These are phyloP conservation scores for Cantharis rufa DNA, from an alignment of 2,888 invertebrate genomes.

Conservation along the genomic window DNA sequence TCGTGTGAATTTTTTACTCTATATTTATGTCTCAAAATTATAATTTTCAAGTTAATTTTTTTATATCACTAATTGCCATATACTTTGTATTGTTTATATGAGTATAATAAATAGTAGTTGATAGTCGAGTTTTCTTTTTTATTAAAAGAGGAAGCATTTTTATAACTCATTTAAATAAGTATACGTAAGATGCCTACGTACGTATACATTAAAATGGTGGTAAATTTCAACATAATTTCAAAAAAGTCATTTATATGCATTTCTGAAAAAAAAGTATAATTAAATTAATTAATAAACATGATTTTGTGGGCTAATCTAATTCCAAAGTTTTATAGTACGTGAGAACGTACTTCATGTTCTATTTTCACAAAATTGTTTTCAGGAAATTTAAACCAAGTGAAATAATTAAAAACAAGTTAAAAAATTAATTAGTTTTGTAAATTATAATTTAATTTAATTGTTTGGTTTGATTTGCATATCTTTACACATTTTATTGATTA, in stretches of 20 bases:
- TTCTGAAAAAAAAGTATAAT: not conserved
- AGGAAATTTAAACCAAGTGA: not conserved
- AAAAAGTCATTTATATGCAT: not conserved
- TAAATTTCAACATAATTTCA: not conserved
- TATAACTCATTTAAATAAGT: not conserved
- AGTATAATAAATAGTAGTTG: not conserved
- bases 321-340: not conserved
- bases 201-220: not conserved
- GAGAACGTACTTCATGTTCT: not conserved
- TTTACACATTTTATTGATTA: not conserved
- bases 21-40: not conserved
- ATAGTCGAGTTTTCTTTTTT: not conserved
- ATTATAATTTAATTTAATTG: not conserved
- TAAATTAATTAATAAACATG: not conserved
- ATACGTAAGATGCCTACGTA: not conserved
- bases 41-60: not conserved
- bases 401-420: not conserved
- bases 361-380: not conserved
- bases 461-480: not conserved
- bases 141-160: not conserved
- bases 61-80: not conserved
- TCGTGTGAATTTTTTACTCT: not conserved
- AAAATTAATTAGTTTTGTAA: not conserved
- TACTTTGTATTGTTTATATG: not conserved
- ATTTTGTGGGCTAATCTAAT: not conserved